Conservation (phyloP, 2,113 vertebrate genomes). For the Mustela lutreola region DNA sequence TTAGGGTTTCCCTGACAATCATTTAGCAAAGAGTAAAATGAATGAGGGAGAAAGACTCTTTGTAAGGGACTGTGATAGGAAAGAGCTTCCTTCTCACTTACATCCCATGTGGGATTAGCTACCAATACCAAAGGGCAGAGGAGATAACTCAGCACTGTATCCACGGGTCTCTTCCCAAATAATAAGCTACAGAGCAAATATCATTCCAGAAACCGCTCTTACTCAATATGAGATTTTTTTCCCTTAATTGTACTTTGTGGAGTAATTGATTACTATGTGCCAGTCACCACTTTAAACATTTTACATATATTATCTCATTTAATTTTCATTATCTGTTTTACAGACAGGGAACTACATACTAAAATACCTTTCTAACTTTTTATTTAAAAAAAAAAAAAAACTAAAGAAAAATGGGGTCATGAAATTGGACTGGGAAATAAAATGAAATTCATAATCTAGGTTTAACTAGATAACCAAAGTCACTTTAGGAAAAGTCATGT, state of each 20-base stretch:
- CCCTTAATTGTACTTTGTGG: background rate
- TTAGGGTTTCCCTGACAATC: background rate
- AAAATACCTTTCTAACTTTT: background rate
- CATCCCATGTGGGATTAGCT: background rate
- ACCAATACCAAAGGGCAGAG: background rate
- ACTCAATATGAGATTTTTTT: background rate
- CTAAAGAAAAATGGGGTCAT: background rate
- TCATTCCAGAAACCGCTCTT: background rate
- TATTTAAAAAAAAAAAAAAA: background rate
- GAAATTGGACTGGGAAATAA: background rate
- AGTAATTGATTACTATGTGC: background rate
- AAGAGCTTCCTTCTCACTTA: background rate
- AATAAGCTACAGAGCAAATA: background rate
- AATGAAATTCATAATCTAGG: background rate
- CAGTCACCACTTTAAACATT: constrained; percentile 31
- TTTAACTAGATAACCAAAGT: background rate
- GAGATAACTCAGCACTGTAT: background rate
- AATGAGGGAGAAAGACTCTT: background rate
- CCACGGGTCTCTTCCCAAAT: background rate
- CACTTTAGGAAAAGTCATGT: background rate
- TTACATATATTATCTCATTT: background rate
- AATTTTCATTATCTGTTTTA: constrained; percentile 49
- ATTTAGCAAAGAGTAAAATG: background rate
- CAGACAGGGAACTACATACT: background rate
- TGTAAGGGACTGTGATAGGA: background rate